Evolutionary conservation across 1,140 invertebrate genomes (phyloP).

Genomic region (Yoshiicerus persimilis): DNA sequence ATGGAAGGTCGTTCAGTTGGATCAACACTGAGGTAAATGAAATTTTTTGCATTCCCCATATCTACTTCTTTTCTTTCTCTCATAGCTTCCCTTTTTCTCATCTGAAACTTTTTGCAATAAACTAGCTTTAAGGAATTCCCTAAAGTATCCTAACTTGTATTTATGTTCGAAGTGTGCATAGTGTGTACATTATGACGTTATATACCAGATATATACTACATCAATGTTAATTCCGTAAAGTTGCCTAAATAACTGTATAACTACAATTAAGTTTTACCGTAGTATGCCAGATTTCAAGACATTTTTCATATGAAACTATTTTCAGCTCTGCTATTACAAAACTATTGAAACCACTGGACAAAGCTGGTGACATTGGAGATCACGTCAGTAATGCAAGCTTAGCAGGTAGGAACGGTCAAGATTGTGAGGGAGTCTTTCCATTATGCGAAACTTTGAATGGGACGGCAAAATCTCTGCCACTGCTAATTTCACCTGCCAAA

Average conservation of each 20-base stretch:
- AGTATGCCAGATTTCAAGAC: too few relatives aligned
- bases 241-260: not conserved
- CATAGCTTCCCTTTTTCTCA: not conserved
- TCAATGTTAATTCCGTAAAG: too few relatives aligned
- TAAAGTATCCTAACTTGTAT: not conserved
- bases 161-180: not conserved
- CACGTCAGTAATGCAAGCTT: constrained; percentile 20
- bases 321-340: constrained; percentile 40
- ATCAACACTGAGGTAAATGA: constrained; percentile 24
- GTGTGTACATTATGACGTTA: not conserved
- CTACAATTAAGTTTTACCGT: too few relatives aligned
- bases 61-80: not conserved
- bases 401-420: constrained; percentile 35
- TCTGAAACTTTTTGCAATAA: not conserved
- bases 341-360: constrained; percentile 31
- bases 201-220: too few relatives aligned
- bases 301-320: not conserved
- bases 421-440: constrained; percentile 40
- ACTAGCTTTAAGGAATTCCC: not conserved
- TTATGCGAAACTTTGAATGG: constrained; percentile 27
- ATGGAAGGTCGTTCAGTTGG: constrained; percentile 31
- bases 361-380: not conserved
- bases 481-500: not conserved
- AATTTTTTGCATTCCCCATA: not conserved
- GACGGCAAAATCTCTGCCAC: not conserved